Conservation (phyloP, 2,113 vertebrate genomes). For the Sphyrna mokarran region DNA sequence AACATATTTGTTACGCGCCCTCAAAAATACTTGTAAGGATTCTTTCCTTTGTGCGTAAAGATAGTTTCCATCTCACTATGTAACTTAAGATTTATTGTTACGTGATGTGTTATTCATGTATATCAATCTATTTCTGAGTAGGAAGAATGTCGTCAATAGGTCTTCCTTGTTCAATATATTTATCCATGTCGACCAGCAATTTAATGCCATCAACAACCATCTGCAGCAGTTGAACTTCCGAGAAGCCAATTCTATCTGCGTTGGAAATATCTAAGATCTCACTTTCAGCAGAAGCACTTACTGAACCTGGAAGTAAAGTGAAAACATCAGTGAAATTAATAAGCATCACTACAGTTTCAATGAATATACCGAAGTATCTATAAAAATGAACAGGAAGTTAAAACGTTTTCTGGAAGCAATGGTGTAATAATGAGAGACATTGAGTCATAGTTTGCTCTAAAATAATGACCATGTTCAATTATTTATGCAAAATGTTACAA, state of each 20-base stretch:
- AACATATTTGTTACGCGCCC: background rate
- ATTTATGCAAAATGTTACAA: background rate
- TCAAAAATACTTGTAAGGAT: background rate
- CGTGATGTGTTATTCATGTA: background rate
- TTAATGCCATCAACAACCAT: constrained; percentile 58
- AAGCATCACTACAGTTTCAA: background rate
- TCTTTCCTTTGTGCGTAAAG: background rate
- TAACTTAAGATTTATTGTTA: background rate
- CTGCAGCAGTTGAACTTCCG: constrained; percentile 53
- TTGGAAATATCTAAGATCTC: constrained; percentile 46
- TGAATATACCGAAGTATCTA: background rate
- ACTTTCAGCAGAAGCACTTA: background rate
- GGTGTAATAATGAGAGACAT: background rate
- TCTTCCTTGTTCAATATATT: constrained; percentile 44
- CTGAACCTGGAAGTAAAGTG: constrained; percentile 38
- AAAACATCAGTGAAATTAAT: background rate
- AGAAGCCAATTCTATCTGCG: constrained; percentile 49
- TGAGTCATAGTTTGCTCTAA: background rate
- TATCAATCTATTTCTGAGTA: constrained; percentile 49
- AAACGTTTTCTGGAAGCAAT: background rate
- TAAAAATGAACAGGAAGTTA: background rate
- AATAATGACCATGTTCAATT: background rate
- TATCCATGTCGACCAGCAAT: constrained; percentile 57
- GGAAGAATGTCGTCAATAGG: constrained; percentile 54
- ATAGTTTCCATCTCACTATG: background rate